A percentile compares a stretch with the other conserved stretches of the same genome.
Evolutionary conservation across 2,888 invertebrate species (phyloP).

Genomic region (Schizaphis graminum): DNA sequence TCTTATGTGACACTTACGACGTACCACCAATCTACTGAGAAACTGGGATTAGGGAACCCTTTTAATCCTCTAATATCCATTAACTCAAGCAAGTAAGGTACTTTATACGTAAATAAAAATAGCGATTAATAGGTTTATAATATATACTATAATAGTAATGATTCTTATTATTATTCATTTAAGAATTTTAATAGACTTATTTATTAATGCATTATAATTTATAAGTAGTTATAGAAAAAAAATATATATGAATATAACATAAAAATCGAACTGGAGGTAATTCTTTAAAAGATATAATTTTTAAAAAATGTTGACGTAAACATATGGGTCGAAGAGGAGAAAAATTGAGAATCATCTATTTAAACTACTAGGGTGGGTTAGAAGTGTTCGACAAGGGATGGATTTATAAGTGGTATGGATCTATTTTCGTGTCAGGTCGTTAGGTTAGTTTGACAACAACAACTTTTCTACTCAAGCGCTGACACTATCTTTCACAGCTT

Average conservation of each 20-base stretch:
- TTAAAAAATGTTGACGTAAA: slow-evolving; percentile 23
- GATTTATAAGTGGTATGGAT: slow-evolving; percentile 43
- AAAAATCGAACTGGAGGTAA: background rate
- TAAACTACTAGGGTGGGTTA: slow-evolving; percentile 11
- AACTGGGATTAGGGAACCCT: background rate
- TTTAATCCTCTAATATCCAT: slow-evolving; percentile 23
- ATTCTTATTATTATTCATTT: background rate
- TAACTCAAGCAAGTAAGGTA: background rate
- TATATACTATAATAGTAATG: background rate
- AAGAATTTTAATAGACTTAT: background rate
- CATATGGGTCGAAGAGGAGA: slow-evolving; percentile 9
- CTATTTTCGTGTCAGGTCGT: slow-evolving; percentile 19
- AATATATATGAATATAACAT: background rate
- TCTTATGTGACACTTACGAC: background rate
- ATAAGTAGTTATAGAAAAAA: background rate
- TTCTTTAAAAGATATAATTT: slow-evolving; percentile 18
- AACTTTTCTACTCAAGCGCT: slow-evolving; percentile 21
- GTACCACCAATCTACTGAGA: background rate
- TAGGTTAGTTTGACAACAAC: slow-evolving; percentile 28
- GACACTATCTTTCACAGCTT: background rate
- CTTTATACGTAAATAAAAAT: background rate
- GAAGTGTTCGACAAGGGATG: slow-evolving; percentile 4
- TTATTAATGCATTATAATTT: background rate
- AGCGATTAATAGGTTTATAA: background rate
- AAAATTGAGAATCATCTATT: slow-evolving; percentile 40